A percentile compares a stretch with the other conserved stretches of the same genome.
These are phyloP conservation scores for Atta colombica DNA, from an alignment of 1,140 invertebrate genomes.

Conservation along the genomic window DNA sequence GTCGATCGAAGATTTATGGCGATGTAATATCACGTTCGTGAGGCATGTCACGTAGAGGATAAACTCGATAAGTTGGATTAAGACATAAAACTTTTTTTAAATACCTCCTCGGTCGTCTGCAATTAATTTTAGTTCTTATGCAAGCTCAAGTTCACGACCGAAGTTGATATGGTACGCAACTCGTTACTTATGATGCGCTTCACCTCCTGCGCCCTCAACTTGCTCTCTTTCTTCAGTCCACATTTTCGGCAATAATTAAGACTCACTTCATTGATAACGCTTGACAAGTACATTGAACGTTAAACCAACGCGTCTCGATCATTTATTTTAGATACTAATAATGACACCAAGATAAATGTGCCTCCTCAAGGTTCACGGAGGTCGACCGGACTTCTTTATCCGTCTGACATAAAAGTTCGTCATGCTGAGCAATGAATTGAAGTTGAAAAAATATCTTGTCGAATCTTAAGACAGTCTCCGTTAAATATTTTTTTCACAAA, in stretches of 20 bases:
- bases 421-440: conserved; percentile 20
- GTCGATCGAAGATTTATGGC: neutral
- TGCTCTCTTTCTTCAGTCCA: neutral
- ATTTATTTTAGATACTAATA: conserved; percentile 54
- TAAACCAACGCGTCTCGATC: conserved; percentile 26
- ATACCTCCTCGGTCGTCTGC: neutral
- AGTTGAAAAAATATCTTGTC: conserved; percentile 48
- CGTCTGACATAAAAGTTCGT: conserved; percentile 48
- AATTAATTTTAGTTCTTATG: conserved; percentile 56
- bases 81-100: conserved; percentile 6
- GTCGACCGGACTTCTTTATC: conserved; percentile 62
- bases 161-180: conserved; percentile 19
- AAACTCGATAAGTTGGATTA: conserved; percentile 37
- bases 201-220: neutral
- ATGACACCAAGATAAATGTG: conserved; percentile 33
- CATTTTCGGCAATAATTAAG: conserved; percentile 54
- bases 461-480: conserved; percentile 17
- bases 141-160: conserved; percentile 58
- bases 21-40: conserved; percentile 17
- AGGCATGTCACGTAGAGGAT: conserved; percentile 11
- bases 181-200: neutral
- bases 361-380: conserved; percentile 46
- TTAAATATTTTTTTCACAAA: neutral
- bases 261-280: conserved; percentile 24
- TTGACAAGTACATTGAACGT: conserved; percentile 44